Evolutionary conservation across 2,888 invertebrate species (phyloP).

Genomic region (Pachycephus smyrnensis): DNA sequence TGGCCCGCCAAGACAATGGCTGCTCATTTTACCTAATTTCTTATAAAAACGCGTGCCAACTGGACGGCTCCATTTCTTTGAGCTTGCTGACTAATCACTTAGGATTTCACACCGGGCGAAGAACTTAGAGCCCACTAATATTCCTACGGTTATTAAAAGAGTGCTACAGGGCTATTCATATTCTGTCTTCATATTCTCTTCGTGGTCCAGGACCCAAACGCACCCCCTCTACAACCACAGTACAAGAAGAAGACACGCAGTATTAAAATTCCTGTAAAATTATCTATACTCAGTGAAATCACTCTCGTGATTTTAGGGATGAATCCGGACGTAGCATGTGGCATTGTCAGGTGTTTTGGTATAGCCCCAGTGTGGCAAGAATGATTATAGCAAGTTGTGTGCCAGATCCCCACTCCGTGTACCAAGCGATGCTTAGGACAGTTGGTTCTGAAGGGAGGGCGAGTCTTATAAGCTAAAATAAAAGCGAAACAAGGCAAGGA

Average conservation of each 20-base stretch:
- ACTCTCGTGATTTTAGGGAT: slow-evolving; percentile 11
- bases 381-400: slow-evolving; percentile 32
- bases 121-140: background rate
- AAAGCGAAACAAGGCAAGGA: slow-evolving; percentile 56
- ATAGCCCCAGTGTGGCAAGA: slow-evolving; percentile 26
- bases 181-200: background rate
- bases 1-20: background rate
- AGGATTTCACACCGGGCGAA: background rate
- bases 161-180: background rate
- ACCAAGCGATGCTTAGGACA: slow-evolving; percentile 12
- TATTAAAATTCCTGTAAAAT: slow-evolving; percentile 9
- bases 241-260: background rate
- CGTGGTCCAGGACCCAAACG: background rate
- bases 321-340: slow-evolving; percentile 1
- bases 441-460: slow-evolving; percentile 29
- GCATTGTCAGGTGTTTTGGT: slow-evolving; percentile 24
- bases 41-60: background rate
- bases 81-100: background rate
- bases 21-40: background rate
- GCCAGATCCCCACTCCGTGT: slow-evolving; percentile 32
- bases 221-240: background rate
- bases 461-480: slow-evolving; percentile 58
- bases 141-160: background rate
- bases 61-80: background rate
- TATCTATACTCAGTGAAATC: slow-evolving; percentile 24